These are phyloP conservation scores for Fabriciana adippe DNA, from an alignment of 2,888 invertebrate genomes.

Conservation along the genomic window DNA sequence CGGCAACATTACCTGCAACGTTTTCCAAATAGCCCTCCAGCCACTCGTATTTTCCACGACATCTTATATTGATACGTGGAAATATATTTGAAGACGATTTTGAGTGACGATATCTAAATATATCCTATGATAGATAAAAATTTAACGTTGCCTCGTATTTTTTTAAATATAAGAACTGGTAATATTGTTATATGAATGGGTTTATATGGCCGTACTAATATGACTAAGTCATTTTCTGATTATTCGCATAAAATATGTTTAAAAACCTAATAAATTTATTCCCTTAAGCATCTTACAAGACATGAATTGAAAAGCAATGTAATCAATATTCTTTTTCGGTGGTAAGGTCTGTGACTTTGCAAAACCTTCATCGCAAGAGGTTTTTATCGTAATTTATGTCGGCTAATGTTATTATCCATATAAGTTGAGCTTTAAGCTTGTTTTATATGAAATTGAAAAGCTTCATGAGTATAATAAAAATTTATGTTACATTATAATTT, in stretches of 20 bases:
- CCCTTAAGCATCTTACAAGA: conserved; percentile 27
- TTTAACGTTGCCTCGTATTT: no score
- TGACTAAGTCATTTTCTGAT: conserved; percentile 11
- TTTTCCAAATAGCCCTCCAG: conserved; percentile 54
- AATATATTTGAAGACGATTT: conserved; percentile 50
- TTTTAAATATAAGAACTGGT: not conserved
- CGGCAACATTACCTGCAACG: conserved; percentile 53
- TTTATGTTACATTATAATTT: not conserved
- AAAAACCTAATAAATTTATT: conserved; percentile 25
- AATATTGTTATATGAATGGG: not conserved
- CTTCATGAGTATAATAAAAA: conserved; percentile 6
- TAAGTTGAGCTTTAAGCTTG: conserved; percentile 20
- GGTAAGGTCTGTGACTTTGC: conserved; percentile 42
- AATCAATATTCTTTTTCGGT: conserved; percentile 35
- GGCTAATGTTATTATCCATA: conserved; percentile 32
- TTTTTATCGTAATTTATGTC: conserved; percentile 40
- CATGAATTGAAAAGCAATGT: conserved; percentile 26
- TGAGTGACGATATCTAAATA: conserved; percentile 18
- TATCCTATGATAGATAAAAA: not conserved
- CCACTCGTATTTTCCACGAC: conserved; percentile 55
- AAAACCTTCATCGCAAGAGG: conserved; percentile 38
- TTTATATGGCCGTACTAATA: no score
- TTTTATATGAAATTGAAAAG: conserved; percentile 21
- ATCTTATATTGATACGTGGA: conserved; percentile 55
- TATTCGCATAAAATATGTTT: conserved; percentile 11